Evolutionary conservation across 2,888 invertebrate genomes (phyloP).

Genomic region (Blera fallax): DNA sequence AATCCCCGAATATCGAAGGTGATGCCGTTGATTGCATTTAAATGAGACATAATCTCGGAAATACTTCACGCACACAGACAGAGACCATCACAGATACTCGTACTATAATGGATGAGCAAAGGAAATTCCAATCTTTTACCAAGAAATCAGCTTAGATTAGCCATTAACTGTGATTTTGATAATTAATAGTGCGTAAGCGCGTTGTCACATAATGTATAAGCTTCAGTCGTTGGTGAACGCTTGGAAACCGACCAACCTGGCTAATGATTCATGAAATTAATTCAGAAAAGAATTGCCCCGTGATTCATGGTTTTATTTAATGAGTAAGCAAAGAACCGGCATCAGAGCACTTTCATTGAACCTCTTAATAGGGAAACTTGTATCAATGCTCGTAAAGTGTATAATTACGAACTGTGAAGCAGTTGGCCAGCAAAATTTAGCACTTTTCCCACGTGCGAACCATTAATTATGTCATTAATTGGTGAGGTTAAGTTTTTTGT

Average conservation of each 20-base stretch:
- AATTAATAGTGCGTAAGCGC: conserved; percentile 9
- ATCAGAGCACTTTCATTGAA: background rate
- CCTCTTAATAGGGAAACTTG: background rate
- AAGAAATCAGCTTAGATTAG: conserved; percentile 17
- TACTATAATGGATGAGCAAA: too few species aligned
- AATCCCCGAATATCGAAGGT: conserved; percentile 57
- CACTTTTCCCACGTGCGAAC: background rate
- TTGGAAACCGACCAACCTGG: background rate
- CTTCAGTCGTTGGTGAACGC: background rate
- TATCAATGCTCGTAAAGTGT: background rate
- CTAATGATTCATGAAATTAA: conserved; percentile 33
- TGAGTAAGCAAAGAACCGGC: conserved; percentile 26
- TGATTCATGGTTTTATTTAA: conserved; percentile 38
- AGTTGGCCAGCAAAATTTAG: background rate
- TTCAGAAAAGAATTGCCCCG: background rate
- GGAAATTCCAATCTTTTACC: conserved; percentile 22
- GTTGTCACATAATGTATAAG: conserved; percentile 1
- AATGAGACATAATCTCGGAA: conserved; percentile 68
- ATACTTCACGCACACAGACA: background rate
- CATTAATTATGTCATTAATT: background rate
- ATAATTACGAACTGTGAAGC: background rate
- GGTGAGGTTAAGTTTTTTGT: background rate
- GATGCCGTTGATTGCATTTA: conserved; percentile 73
- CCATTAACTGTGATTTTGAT: conserved; percentile 11
- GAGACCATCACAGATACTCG: too few species aligned